A percentile compares a stretch with the other conserved stretches of the same genome.
Evolutionary conservation across 2,113 vertebrate genomes (phyloP).

Genomic region (Anhinga anhinga): DNA sequence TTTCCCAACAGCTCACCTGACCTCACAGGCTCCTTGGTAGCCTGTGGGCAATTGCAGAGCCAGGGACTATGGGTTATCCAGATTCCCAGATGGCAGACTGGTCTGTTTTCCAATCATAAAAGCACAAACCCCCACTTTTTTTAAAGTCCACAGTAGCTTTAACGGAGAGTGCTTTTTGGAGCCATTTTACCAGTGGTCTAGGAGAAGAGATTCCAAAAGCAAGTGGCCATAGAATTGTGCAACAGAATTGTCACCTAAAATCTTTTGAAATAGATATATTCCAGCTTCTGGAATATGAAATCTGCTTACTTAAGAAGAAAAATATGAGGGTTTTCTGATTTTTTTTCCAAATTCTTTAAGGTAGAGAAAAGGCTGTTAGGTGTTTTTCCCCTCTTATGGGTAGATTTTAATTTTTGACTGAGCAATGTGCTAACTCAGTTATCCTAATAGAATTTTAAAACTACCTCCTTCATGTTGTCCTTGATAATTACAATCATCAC

Average conservation of each 20-base stretch:
- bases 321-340: neutral
- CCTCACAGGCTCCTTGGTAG: neutral
- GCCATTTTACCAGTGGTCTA: neutral
- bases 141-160: neutral
- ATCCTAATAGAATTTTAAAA: neutral
- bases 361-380: neutral
- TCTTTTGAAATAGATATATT: neutral
- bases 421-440: neutral
- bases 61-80: neutral
- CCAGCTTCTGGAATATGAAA: neutral
- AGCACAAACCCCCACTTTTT: fast-evolving
- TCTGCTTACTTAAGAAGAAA: neutral
- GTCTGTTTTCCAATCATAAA: neutral
- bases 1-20: neutral
- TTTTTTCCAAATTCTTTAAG: neutral
- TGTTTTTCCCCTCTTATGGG: neutral
- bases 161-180: neutral
- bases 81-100: neutral
- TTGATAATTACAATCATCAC: neutral
- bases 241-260: neutral
- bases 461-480: neutral
- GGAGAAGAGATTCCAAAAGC: neutral
- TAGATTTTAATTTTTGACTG: neutral
- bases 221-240: neutral
- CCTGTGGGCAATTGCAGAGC: neutral